phyloP scores from a whole-genome alignment of 2,888 invertebrate genomes.

The Scaptomyza polygonia region DNA sequence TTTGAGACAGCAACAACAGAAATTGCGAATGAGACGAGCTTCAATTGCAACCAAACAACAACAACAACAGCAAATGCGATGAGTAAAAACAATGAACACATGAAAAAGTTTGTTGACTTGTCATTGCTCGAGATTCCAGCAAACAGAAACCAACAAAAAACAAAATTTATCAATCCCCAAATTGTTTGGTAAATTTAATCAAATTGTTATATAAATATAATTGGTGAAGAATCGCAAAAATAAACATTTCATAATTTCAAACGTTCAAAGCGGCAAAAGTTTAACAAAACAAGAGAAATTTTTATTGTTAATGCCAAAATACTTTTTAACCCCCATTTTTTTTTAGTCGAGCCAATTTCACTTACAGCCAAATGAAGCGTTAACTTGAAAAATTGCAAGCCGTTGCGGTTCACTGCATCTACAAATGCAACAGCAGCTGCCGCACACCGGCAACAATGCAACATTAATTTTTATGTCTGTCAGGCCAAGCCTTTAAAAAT shows the following conservation, averaged over 20 bases:
- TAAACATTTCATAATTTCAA: conserved; percentile 16
- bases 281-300: conserved; percentile 17
- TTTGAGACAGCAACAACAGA: conserved; percentile 21
- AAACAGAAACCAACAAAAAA: conserved; percentile 56
- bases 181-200: conserved; percentile 21
- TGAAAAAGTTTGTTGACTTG: conserved; percentile 63
- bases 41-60: conserved; percentile 52
- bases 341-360: conserved; percentile 55
- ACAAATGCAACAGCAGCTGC: conserved; percentile 31
- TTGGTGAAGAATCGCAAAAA: neutral
- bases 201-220: conserved; percentile 18
- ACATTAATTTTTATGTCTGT: conserved; percentile 50
- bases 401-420: conserved; percentile 73
- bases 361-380: conserved; percentile 74
- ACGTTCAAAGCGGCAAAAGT: conserved; percentile 19
- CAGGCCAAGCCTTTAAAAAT: conserved; percentile 64
- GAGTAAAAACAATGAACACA: conserved; percentile 40
- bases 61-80: conserved; percentile 9
- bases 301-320: conserved; percentile 28
- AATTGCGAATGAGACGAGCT: conserved; percentile 27
- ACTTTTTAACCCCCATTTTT: conserved; percentile 3
- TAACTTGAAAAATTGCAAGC: conserved; percentile 70
- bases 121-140: conserved; percentile 58
- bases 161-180: conserved; percentile 10
- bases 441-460: conserved; percentile 49